Percentiles rank a stretch among this genome's conserved stretches.
phyloP scores from a whole-genome alignment of 64 coral and sea anemone genomes.

The Montipora foliosa region DNA sequence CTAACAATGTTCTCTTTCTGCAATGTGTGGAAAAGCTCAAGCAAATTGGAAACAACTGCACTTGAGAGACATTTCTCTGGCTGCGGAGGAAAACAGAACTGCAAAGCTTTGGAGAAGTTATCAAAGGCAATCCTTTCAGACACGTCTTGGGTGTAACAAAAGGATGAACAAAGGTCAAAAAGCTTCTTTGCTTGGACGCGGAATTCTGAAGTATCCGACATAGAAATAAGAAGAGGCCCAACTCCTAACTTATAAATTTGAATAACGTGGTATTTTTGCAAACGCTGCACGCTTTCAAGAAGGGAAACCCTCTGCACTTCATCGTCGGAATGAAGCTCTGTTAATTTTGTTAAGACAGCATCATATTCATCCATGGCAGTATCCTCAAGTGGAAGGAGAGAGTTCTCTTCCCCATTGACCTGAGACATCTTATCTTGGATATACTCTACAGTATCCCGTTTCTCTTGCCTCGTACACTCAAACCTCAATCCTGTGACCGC shows the following conservation, averaged over 20 bases:
- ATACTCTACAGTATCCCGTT: not conserved
- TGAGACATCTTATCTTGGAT: not conserved
- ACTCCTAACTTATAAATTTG: not conserved
- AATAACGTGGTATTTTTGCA: constrained; percentile 11
- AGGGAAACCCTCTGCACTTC: not conserved
- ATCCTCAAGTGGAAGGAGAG: not conserved
- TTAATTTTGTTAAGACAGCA: too few species aligned
- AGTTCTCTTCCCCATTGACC: not conserved
- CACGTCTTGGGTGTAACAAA: constrained; percentile 15
- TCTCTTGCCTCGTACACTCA: not conserved
- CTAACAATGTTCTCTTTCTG: not conserved
- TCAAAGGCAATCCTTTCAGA: constrained; percentile 18
- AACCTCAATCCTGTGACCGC: not conserved
- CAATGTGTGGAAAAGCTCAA: not conserved
- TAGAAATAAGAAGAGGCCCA: not conserved
- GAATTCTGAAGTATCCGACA: not conserved
- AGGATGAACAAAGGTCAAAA: constrained; percentile 12
- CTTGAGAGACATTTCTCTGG: not conserved
- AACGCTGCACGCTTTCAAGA: not conserved
- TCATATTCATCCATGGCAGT: not conserved
- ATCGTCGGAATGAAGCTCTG: not conserved
- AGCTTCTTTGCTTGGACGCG: not conserved
- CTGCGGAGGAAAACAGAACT: constrained; percentile 9
- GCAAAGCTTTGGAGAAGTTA: not conserved
- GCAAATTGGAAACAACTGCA: not conserved